Evolutionary conservation across 2,888 invertebrate species (phyloP), one percentile per base, ranked within the genome.

Genomic region (Criorhina ranunculi): DNA sequence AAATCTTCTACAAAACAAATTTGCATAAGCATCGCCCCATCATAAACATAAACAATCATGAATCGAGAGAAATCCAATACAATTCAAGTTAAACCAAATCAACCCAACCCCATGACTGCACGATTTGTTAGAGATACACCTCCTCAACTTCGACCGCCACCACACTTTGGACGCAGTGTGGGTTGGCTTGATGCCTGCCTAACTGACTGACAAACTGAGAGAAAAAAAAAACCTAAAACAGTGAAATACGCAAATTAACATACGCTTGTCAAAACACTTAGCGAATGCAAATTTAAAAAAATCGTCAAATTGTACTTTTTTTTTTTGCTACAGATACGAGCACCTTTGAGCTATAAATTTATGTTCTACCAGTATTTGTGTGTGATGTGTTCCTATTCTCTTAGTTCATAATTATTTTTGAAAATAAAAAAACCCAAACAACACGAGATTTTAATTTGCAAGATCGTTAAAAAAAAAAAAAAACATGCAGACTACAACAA

Each of bases 231-330:
- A 29, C 5, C 2, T 2, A 33, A 24, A 46, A 17, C 6, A 59
- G 40, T 49, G 59, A 66, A 62, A 60, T 46, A 69, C 53, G 24
- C 44, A 12, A 69, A 69, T 79, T 79, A 83, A 62, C 83, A 83
- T 79, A 75, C 67, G 83, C 67, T 67, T 83, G 83, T 85, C 80
- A 75, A 85, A 85, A 85, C 80, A 85, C 80, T 79, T 85, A 75
- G 44, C 73, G 80, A 62, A 85, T 85, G 85, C 75, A 85, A 85
- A 80, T 85, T 64, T 64, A 73, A 66, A 35, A 70, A 67, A 24
- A 24, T 1, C 1, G 67, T 67, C 42, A 44, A 75, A 69, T 64
- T 66, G 59, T 78, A 55, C 46, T 59, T 42, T 53, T 51, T 59
- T n/a, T 51, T 8, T 46, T 3, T 29, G 11, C 24, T 49, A 29